Evolutionary conservation across 2,113 vertebrate species (phyloP), one percentile per base, ranked within the genome.

Genomic region (Lamprologus ornatipinnis): DNA sequence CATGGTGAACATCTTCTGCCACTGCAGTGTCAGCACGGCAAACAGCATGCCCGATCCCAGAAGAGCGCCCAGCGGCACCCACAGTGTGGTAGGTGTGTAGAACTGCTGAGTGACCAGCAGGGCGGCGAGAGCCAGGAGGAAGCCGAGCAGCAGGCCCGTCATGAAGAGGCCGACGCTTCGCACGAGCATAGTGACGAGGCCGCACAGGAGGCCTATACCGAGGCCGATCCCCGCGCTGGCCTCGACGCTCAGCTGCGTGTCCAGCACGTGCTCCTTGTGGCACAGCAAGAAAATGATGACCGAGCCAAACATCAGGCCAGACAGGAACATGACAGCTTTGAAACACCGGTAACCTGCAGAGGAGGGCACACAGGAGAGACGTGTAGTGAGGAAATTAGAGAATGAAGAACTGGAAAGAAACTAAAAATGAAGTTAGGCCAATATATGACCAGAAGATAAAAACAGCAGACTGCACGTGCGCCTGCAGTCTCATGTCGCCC

Each of bases 281-380:
- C 98, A 98, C 42, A 98, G 95, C 86, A 97, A 91, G 95, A 98
- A 98, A 93, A 98, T 98, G 89, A 98, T 95, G 82, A 96, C 91
- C 0, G 97, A 97, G 91, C 98, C 97, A 2, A 97, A 97, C 91
- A 98, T 97, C 90, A 98, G 97, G 21, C 97, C 97, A 0, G 97
- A 98, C 45, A 98, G 97, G 95, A 98, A 98, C 97, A 98, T 97
- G 88, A 97, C 96, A 15, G 98, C 97, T 93, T 97, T 98, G 96
- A 98, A 98, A 93, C 98, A 98, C 92, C 97, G 96, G 86, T 98
- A 98, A 81, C 98, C 98, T 97, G 55, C 37, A 6, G 42, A 55
- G 26, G 63, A 82, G 19, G 37, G 12, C 42, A 45, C 65, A 85
- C 28, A 17, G n/a, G 7, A 10, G 45, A 89, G 8, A 23, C 6